Evolutionary conservation across 1,140 invertebrate genomes (phyloP).

Genomic region (Mamestra configurata): DNA sequence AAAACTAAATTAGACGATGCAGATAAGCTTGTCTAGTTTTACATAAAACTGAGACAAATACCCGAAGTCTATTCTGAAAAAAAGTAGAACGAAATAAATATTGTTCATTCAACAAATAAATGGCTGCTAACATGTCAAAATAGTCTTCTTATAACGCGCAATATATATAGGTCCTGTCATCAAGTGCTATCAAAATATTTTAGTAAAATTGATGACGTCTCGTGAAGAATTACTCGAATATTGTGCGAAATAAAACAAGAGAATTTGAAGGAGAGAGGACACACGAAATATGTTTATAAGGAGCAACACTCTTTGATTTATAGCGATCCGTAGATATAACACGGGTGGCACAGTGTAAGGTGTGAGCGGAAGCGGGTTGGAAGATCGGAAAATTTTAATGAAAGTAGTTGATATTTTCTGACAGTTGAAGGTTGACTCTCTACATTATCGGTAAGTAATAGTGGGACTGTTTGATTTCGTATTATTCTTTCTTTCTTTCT

Average conservation of each 20-base stretch:
- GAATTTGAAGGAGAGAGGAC: constrained; percentile 79
- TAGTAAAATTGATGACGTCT: constrained; percentile 28
- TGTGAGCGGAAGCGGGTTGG: constrained; percentile 31
- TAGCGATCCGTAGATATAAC: constrained; percentile 72
- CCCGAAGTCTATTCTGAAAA: neutral
- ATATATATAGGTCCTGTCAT: constrained; percentile 9
- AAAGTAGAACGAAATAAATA: neutral
- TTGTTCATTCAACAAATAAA: constrained; percentile 6
- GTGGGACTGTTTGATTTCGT: too few relatives aligned
- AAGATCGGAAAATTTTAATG: neutral
- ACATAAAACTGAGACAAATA: too few relatives aligned
- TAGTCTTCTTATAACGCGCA: constrained; percentile 4
- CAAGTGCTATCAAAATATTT: constrained; percentile 42
- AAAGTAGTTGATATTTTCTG: too few relatives aligned
- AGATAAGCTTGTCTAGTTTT: too few relatives aligned
- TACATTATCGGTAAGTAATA: too few relatives aligned
- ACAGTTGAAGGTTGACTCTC: too few relatives aligned
- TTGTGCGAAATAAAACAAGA: constrained; percentile 63
- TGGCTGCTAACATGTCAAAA: neutral
- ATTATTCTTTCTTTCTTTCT: too few relatives aligned
- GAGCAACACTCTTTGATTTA: constrained; percentile 85
- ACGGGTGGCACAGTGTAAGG: constrained; percentile 48
- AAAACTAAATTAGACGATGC: too few relatives aligned
- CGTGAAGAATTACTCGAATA: constrained; percentile 49
- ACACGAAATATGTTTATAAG: constrained; percentile 86